Conservation (phyloP, 1,140 invertebrate species). For the Notospermus geniculatus region DNA sequence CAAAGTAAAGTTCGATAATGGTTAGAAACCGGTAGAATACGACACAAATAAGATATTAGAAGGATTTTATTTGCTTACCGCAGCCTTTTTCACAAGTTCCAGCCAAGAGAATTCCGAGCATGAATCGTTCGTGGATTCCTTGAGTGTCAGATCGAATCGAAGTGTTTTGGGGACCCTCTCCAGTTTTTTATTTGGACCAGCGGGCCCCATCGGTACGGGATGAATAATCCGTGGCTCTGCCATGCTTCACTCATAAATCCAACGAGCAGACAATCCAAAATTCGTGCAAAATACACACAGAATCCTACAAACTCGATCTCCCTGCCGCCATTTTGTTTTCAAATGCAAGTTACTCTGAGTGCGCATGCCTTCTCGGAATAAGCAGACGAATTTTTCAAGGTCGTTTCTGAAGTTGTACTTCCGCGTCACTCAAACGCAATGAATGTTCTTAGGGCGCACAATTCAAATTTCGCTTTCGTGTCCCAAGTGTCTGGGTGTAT, state of each 20-base stretch:
- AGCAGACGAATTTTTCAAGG: slow-evolving; percentile 1
- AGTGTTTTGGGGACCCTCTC: slow-evolving; percentile 59
- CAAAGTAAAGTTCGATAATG: not conserved
- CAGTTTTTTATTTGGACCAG: slow-evolving; percentile 48
- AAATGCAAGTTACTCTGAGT: too few relatives aligned
- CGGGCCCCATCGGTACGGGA: slow-evolving; percentile 50
- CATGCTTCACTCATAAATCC: slow-evolving; percentile 38
- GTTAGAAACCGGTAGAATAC: not conserved
- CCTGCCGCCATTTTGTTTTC: slow-evolving; percentile 26
- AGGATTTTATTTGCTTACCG: slow-evolving; percentile 58
- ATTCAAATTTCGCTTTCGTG: not conserved
- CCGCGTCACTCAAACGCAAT: not conserved
- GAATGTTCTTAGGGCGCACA: not conserved
- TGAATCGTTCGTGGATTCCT: slow-evolving; percentile 65
- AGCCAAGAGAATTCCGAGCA: slow-evolving; percentile 67
- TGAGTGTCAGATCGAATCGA: slow-evolving; percentile 61
- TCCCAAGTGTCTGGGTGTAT: too few relatives aligned
- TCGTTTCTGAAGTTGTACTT: not conserved
- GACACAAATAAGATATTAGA: not conserved
- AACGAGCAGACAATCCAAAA: not conserved
- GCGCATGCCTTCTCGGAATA: not conserved
- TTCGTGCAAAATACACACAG: not conserved
- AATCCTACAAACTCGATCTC: slow-evolving; percentile 13
- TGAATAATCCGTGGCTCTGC: slow-evolving; percentile 60
- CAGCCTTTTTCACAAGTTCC: slow-evolving; percentile 61